Conservation (phyloP, 2,113 vertebrate genomes). For the Malurus alboscapulatus region DNA sequence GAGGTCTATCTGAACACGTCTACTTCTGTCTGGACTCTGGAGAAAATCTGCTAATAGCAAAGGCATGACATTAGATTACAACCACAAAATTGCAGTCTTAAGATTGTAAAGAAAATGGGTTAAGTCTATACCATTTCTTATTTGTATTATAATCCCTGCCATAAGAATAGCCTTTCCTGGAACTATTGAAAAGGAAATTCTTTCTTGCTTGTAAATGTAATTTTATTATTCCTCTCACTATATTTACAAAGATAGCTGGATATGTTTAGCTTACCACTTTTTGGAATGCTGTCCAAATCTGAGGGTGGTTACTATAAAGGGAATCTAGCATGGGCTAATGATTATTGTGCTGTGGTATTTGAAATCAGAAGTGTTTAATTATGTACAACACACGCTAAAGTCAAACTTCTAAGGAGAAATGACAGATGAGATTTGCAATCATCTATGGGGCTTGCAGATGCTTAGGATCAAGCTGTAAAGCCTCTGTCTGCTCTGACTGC, state of each 20-base stretch:
- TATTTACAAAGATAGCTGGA: constrained; percentile 12
- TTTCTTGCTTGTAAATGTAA: background rate
- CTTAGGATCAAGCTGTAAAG: background rate
- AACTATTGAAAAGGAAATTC: constrained; percentile 32
- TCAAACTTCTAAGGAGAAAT: background rate
- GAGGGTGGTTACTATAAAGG: background rate
- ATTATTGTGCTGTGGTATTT: background rate
- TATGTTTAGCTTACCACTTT: background rate
- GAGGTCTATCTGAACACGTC: constrained; percentile 31
- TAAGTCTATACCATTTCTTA: constrained; percentile 39
- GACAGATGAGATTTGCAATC: background rate
- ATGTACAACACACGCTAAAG: background rate
- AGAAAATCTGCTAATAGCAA: constrained; percentile 60
- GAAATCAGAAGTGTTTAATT: background rate
- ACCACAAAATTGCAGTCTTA: constrained; percentile 54
- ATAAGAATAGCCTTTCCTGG: constrained; percentile 37
- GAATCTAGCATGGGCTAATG: background rate
- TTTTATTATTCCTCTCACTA: constrained; percentile 1
- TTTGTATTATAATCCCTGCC: constrained; percentile 3
- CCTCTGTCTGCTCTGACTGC: background rate
- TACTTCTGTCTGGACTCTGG: constrained; percentile 35
- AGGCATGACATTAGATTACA: constrained; percentile 59
- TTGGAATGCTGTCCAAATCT: constrained; percentile 12
- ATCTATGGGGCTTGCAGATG: background rate
- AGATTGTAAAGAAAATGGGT: constrained; percentile 49